Evolutionary conservation across 2,797 vertebrate species (phyloP).

Genomic region (Anabas testudineus): DNA sequence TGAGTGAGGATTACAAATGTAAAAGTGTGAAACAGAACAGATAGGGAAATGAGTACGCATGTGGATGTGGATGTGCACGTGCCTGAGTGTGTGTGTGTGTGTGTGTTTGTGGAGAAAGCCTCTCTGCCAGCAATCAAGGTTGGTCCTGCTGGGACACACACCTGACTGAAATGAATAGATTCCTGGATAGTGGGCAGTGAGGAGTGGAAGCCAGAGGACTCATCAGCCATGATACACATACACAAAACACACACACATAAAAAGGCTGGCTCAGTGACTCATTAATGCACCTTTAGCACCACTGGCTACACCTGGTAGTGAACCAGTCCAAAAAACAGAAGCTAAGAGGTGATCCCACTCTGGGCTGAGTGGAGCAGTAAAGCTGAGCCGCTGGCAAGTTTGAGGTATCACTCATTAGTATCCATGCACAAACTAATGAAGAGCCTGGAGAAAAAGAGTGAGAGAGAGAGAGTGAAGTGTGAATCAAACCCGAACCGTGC

Average conservation of each 20-base stretch:
- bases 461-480: background rate
- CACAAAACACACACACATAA: conserved; percentile 8
- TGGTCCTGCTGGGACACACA: conserved; percentile 49
- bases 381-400: conserved; percentile 54
- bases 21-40: conserved; percentile 70
- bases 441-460: conserved; percentile 46
- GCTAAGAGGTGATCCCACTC: conserved; percentile 49
- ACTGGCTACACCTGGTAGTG: conserved; percentile 48
- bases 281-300: conserved; percentile 71
- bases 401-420: conserved; percentile 63
- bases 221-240: conserved; percentile 29
- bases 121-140: conserved; percentile 57
- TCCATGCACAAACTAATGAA: conserved; percentile 58
- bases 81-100: conserved; percentile 1
- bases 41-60: conserved; percentile 62
- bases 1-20: conserved; percentile 76
- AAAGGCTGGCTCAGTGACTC: conserved; percentile 44
- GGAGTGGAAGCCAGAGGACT: conserved; percentile 44
- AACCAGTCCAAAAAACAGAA: conserved; percentile 55
- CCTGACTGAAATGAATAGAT: conserved; percentile 72
- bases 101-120: conserved; percentile 32
- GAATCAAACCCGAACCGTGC: conserved; percentile 21
- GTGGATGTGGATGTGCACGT: background rate
- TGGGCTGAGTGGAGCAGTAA: conserved; percentile 25
- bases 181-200: conserved; percentile 48